Evolutionary conservation across 2,797 vertebrate genomes (phyloP).

Genomic region (Cyclura pinguis): DNA sequence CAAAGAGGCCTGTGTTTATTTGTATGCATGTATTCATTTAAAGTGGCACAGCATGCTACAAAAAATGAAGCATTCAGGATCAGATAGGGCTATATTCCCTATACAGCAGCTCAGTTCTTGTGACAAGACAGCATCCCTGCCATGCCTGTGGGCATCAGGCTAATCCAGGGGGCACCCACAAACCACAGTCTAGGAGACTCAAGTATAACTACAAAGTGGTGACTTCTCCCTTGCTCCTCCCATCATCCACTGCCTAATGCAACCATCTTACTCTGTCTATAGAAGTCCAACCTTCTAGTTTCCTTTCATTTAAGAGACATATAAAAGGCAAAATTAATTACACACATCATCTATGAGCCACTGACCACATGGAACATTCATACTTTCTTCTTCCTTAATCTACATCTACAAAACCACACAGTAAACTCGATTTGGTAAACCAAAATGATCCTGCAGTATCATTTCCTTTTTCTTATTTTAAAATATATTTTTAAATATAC

Average conservation of each 20-base stretch:
- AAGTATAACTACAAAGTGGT: neutral
- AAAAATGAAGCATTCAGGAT: neutral
- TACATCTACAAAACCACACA: slow-evolving; percentile 29
- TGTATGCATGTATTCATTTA: too few species aligned
- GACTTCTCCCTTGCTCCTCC: neutral
- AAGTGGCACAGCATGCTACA: neutral
- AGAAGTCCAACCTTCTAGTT: neutral
- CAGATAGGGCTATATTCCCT: neutral
- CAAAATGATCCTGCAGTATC: neutral
- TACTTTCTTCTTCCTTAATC: neutral
- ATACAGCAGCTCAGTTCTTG: neutral
- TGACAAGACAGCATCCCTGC: too few species aligned
- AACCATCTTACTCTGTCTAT: neutral
- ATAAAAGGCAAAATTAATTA: neutral
- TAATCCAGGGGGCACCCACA: too few species aligned
- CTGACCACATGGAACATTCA: neutral
- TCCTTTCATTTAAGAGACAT: neutral
- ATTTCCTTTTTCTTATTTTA: neutral
- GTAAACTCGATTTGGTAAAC: neutral
- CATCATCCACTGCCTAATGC: neutral
- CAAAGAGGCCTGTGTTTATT: neutral
- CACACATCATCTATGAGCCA: neutral
- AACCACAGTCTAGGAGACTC: neutral
- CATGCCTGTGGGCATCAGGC: too few species aligned
- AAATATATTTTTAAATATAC: too few species aligned